Evolutionary conservation across 1,140 invertebrate species (phyloP), one percentile per base, ranked within the genome.

Genomic region (Cotesia chilonis): DNA sequence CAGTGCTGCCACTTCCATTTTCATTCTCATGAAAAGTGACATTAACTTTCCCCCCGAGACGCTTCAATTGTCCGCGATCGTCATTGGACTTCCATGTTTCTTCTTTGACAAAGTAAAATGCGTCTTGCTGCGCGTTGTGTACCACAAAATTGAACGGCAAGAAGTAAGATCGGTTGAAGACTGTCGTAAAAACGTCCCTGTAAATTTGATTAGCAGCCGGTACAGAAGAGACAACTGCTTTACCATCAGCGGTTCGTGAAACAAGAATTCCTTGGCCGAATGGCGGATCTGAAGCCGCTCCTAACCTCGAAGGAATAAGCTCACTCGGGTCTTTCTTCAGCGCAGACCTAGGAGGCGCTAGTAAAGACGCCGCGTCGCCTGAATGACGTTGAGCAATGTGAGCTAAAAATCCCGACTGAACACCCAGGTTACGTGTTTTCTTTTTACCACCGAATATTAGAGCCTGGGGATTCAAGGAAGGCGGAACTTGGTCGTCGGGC

Each of bases 101-200:
- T 79, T 95, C 93, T 83, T 98, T 98, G 0, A 98, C 95, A 82
- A 98, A 98, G 85, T 96, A 97, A 85, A 98, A 97, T 9, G 95
- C 93, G 80, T 98, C 96, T 82, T 96, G 95, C 76, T 94, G 92
- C 1, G 92, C 92, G 60, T 93, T 95, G 84, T 97, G 95, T 9
- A 96, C 92, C 1, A 96, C 92, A 78, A 96, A 95, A 2, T 94
- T 94, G 78, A 97, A 94, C 55, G 95, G 94, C 55, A 98, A 87
- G 75, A 97, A 90, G 79, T 93, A 92, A 0, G 96, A 96, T 70
- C 94, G 90, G 83, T 98, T 98, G 81, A 99, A 95, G 0, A 99
- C 95, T 1, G 95, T 95, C 0, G 95, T 96, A 78, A 97, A 95
- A 0, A 97, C 95, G 83, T 97, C 95, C n/a, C 92, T 89, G 79